Base-by-base conservation (phyloP, 2,888 invertebrate genomes). In the Mystacides longicornis region DNA sequence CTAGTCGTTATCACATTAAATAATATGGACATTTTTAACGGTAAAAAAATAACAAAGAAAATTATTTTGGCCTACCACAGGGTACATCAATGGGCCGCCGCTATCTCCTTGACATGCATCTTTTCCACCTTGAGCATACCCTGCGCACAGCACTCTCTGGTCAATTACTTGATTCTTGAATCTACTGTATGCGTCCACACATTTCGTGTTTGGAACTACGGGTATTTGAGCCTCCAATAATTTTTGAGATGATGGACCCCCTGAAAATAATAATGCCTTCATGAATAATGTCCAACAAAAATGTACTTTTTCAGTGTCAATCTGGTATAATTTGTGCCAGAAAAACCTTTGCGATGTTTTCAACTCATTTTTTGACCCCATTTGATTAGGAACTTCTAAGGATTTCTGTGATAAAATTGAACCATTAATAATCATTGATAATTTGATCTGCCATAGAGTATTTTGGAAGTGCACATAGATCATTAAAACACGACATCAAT, bases 61-160 rank as follows among this genome's bases (percentile, higher is more conserved):
- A 27, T 11, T 5, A 27, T 27, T 27, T 7, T 7, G 27, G 27
- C 5, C 11, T 27, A 27, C 27, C 27, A 27, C 5, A 1, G 75
- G 72, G 50, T 81, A 78, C 85, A 89, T 86, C 14, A 91, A 70
- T 0, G 91, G 90, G 2, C 91, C 91, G 0, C 91, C 91, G 49
- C 88, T 89, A 71, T 91, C 91, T 1, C 90, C 88, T 72, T 85
- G 82, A 64, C 88, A 89, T 43, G 88, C 81, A 66, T 89, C 89
- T 67, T 81, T 82, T 20, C 83, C 83, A 0, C 87, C 87, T 49
- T 67, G 64, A 51, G 75, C 68, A 66, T 68, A 81, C 0, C 88
- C 88, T 0, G 88, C 89, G 65, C 89, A 90, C 1, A 89, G 62
- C 21, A 85, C 82, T 1, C 83, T 74, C 19, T 81, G 70, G 65